phyloP scores from a whole-genome alignment of 2,888 invertebrate genomes.

The Napeogenes inachia region DNA sequence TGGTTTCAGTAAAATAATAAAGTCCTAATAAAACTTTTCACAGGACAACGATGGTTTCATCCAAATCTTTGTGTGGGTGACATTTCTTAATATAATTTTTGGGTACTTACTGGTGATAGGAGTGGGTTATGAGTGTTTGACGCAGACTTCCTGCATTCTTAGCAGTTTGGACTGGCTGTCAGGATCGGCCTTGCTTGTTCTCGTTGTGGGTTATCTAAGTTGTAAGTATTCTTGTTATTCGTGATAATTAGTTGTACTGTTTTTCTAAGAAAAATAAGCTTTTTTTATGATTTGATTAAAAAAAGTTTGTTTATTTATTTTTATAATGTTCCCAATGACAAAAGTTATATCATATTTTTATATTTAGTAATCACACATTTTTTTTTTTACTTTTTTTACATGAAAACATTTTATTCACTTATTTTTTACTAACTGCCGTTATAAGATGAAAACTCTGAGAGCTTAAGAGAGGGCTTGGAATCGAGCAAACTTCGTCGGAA shows the following conservation, averaged over 20 bases:
- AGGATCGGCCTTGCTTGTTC: constrained; percentile 27
- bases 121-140: constrained; percentile 36
- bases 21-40: constrained; percentile 9
- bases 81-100: constrained; percentile 38
- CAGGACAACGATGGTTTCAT: constrained; percentile 49
- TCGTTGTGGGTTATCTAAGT: constrained; percentile 35
- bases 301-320: too few relatives aligned
- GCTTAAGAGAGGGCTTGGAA: too few relatives aligned
- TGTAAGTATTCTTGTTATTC: constrained; percentile 36
- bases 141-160: constrained; percentile 34
- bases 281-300: too few relatives aligned
- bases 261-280: too few relatives aligned
- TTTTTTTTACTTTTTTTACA: too few relatives aligned
- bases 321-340: too few relatives aligned
- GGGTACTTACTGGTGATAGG: constrained; percentile 36
- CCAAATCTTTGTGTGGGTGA: constrained; percentile 47
- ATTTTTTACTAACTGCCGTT: too few relatives aligned
- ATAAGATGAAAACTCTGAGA: too few relatives aligned
- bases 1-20: neutral
- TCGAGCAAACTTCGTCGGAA: too few relatives aligned
- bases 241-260: neutral
- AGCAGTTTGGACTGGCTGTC: constrained; percentile 47
- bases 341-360: too few relatives aligned
- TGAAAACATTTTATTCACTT: too few relatives aligned
- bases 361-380: too few relatives aligned